Percentiles rank a stretch among this genome's conserved stretches.
Conservation (phyloP, 1,140 invertebrate species). For the Cotesia chilonis region DNA sequence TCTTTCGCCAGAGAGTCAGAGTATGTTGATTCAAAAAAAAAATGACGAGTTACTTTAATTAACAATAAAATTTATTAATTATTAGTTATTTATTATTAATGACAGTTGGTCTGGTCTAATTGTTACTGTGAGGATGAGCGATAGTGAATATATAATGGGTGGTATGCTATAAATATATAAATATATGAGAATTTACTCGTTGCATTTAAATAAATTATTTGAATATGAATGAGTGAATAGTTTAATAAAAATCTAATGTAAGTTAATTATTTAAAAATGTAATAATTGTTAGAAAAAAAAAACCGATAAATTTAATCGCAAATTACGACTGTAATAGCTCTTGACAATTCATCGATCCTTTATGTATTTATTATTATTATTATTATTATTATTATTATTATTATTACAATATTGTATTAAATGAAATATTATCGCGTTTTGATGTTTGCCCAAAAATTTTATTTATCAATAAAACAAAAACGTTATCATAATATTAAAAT, state of each 20-base stretch:
- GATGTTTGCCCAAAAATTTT: slow-evolving; percentile 12
- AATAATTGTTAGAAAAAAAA: slow-evolving; percentile 15
- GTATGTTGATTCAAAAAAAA: slow-evolving; percentile 40
- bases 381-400: not conserved
- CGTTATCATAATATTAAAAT: slow-evolving; percentile 1
- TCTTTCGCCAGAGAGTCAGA: slow-evolving; percentile 53
- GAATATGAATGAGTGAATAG: not conserved
- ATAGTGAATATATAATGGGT: not conserved
- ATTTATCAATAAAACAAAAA: not conserved
- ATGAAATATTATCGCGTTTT: not conserved
- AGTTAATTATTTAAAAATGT: not conserved
- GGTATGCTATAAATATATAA: slow-evolving; percentile 27
- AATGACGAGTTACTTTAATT: slow-evolving; percentile 12
- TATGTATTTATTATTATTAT: not conserved
- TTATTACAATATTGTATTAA: not conserved
- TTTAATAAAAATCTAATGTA: not conserved
- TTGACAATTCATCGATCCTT: slow-evolving; percentile 32
- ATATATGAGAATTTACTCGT: slow-evolving; percentile 26
- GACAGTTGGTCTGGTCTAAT: not conserved
- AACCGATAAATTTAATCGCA: slow-evolving; percentile 25
- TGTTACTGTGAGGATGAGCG: not conserved
- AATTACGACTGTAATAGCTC: slow-evolving; percentile 28
- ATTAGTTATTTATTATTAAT: slow-evolving; percentile 18
- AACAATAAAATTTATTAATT: slow-evolving; percentile 18
- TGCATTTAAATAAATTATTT: not conserved